A percentile compares a stretch with the other conserved stretches of the same genome.
Evolutionary conservation across 2,888 invertebrate species (phyloP).

Genomic region (Plemyria rubiginata): DNA sequence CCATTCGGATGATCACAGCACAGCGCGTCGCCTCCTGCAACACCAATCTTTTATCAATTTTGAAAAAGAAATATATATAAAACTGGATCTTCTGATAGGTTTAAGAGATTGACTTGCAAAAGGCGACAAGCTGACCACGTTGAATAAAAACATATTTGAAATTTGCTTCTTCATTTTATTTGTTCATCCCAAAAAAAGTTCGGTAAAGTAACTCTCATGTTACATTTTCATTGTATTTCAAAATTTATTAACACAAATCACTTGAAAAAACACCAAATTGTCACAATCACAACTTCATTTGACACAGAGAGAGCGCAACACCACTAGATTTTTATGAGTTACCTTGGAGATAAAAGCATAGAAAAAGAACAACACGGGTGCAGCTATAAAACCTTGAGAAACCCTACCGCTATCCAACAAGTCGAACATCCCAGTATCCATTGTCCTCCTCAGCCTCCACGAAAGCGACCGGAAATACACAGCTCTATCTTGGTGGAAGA

Average conservation of each 20-base stretch:
- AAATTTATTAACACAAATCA: background rate
- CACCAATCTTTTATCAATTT: conserved; percentile 60
- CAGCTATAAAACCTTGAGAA: conserved; percentile 27
- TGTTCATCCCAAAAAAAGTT: background rate
- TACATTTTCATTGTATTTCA: background rate
- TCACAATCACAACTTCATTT: conserved; percentile 1
- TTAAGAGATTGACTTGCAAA: conserved; percentile 61
- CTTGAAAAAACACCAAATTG: background rate
- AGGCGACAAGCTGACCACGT: conserved; percentile 53
- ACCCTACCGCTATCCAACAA: conserved; percentile 53
- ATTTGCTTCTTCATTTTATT: conserved; percentile 15
- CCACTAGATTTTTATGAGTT: background rate
- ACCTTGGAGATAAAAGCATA: conserved; percentile 23
- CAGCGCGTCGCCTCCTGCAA: conserved; percentile 78
- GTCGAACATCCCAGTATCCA: conserved; percentile 67
- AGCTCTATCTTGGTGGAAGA: conserved; percentile 66
- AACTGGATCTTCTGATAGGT: conserved; percentile 4
- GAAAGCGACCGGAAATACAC: conserved; percentile 66
- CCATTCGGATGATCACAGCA: conserved; percentile 65
- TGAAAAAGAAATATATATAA: conserved; percentile 12
- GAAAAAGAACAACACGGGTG: conserved; percentile 37
- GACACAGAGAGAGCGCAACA: background rate
- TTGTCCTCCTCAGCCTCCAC: conserved; percentile 67
- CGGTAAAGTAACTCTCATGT: background rate
- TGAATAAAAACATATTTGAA: conserved; percentile 13